Evolutionary conservation across 2,888 invertebrate genomes (phyloP).

Genomic region (Meteorus colon): DNA sequence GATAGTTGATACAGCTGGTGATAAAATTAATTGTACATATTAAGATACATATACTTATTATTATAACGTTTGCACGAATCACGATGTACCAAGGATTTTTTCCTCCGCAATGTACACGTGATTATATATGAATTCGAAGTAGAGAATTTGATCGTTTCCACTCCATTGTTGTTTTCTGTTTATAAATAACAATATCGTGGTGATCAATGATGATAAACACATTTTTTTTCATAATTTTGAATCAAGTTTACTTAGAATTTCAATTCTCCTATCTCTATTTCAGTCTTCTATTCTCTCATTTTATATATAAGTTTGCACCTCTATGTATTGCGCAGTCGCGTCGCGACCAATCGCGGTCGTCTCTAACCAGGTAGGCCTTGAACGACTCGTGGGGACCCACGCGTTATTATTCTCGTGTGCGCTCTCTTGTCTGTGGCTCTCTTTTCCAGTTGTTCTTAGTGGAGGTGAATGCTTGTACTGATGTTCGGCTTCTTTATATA

Average conservation of each 20-base stretch:
- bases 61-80: constrained; percentile 8
- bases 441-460: constrained; percentile 29
- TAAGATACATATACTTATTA: constrained; percentile 9
- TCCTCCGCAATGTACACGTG: too few species aligned
- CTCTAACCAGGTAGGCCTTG: constrained; percentile 70
- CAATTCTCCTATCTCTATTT: not conserved
- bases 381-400: constrained; percentile 69
- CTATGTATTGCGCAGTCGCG: constrained; percentile 55
- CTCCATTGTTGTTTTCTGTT: too few species aligned
- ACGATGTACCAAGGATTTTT: constrained; percentile 41
- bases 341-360: constrained; percentile 57
- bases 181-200: too few species aligned
- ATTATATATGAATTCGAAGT: too few species aligned
- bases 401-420: constrained; percentile 54
- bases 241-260: too few species aligned
- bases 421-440: constrained; percentile 21
- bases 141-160: too few species aligned
- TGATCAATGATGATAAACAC: not conserved
- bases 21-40: constrained; percentile 15
- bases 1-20: constrained; percentile 2
- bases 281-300: constrained; percentile 1
- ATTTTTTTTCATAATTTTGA: not conserved
- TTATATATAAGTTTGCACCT: constrained; percentile 56
- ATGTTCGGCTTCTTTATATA: constrained; percentile 19
- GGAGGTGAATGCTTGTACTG: constrained; percentile 22